These are phyloP conservation scores for Siniperca knerii DNA, from an alignment of 2,113 vertebrate genomes.

Conservation along the genomic window DNA sequence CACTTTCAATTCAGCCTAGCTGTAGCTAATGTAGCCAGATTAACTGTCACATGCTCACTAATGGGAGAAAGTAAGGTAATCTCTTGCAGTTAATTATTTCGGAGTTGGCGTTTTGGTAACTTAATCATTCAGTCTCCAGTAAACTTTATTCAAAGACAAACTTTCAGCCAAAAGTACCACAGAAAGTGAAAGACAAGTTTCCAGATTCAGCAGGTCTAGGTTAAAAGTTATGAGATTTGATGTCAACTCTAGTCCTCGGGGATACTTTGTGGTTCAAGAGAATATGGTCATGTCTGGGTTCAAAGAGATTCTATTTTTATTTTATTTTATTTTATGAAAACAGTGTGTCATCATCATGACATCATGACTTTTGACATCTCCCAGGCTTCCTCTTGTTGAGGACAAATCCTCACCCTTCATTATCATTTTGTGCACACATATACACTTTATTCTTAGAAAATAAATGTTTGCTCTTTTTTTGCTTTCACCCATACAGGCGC, in stretches of 20 bases:
- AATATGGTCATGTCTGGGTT: slow-evolving; percentile 36
- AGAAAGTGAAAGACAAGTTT: slow-evolving; percentile 35
- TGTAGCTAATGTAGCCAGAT: background rate
- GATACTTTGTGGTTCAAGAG: slow-evolving; percentile 28
- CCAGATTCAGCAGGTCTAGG: background rate
- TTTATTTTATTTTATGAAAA: slow-evolving; percentile 41
- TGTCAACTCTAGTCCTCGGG: slow-evolving; percentile 17
- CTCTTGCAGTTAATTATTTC: background rate
- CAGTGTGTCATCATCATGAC: slow-evolving; percentile 66
- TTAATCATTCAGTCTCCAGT: background rate
- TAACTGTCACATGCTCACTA: background rate
- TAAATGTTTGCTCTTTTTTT: background rate
- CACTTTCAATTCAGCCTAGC: background rate
- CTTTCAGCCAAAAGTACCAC: background rate
- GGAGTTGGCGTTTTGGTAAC: background rate
- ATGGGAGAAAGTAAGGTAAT: background rate
- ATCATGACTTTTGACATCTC: slow-evolving; percentile 53
- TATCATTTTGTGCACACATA: slow-evolving; percentile 21
- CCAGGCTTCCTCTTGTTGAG: slow-evolving; percentile 29
- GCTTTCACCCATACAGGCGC: background rate
- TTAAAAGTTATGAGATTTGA: slow-evolving; percentile 27
- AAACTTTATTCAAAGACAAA: background rate
- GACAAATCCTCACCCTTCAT: slow-evolving; percentile 34
- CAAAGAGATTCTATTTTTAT: slow-evolving; percentile 31
- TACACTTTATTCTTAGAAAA: slow-evolving; percentile 28